A percentile compares a stretch with the other conserved stretches of the same genome.
These are phyloP conservation scores for Umimayanthus kanabou DNA, from an alignment of 92 coral and sea anemone species.

Conservation along the genomic window DNA sequence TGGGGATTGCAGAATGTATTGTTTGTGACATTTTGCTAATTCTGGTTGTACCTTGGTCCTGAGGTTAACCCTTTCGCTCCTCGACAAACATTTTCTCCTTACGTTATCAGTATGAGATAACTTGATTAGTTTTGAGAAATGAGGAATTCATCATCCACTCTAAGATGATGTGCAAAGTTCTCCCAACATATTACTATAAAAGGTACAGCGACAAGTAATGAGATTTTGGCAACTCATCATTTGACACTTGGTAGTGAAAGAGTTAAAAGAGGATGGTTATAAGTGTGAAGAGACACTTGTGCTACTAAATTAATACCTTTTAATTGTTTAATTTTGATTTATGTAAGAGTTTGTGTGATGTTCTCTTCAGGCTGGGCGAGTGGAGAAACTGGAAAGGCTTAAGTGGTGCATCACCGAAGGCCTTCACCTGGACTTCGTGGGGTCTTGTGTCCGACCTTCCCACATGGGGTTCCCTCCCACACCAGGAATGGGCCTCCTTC, in stretches of 20 bases:
- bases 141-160: too few species aligned
- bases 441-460: conserved; percentile 46
- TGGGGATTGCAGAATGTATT: too few species aligned
- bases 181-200: not conserved
- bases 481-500: conserved; percentile 83
- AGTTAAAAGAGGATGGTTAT: too few species aligned
- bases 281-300: too few species aligned
- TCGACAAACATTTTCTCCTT: too few species aligned
- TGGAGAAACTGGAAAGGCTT: conserved; percentile 93
- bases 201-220: not conserved
- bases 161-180: not conserved
- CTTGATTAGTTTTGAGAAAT: too few species aligned
- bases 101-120: not conserved
- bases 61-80: too few species aligned
- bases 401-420: conserved; percentile 97
- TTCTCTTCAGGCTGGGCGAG: conserved; percentile 69
- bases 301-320: not conserved
- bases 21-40: too few species aligned
- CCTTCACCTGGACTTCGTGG: conserved; percentile 70
- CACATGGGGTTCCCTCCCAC: conserved; percentile 62
- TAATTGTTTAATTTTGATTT: not conserved
- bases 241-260: not conserved
- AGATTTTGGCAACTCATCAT: not conserved
- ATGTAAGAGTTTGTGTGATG: not conserved
- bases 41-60: too few species aligned